A percentile compares a stretch with the other conserved stretches of the same genome.
phyloP scores from a whole-genome alignment of 2,113 vertebrate species.

The Mesocricetus auratus region DNA sequence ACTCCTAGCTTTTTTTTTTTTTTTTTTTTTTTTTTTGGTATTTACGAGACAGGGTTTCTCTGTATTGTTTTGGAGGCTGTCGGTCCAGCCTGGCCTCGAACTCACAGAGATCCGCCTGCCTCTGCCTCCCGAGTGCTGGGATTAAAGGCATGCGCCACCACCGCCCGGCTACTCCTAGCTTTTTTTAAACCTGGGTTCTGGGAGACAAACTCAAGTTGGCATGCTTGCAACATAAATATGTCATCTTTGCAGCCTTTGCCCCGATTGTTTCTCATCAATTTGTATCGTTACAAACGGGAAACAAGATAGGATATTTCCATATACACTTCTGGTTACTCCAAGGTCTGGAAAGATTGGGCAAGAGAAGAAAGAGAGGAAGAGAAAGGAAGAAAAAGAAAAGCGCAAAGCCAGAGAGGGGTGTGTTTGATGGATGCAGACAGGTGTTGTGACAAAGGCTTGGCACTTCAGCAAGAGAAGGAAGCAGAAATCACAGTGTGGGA shows the following conservation, averaged over 20 bases:
- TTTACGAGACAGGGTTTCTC: too few relatives aligned
- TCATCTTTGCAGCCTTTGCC: background rate
- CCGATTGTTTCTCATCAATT: background rate
- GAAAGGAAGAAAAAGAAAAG: background rate
- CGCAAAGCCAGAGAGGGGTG: background rate
- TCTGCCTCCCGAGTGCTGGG: too few relatives aligned
- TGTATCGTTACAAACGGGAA: background rate
- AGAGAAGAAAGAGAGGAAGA: background rate
- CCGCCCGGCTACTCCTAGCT: background rate
- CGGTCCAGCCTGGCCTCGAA: too few relatives aligned
- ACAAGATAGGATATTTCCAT: constrained; percentile 33
- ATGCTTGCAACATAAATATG: background rate
- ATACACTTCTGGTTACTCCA: constrained; percentile 4
- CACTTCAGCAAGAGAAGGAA: constrained; percentile 20
- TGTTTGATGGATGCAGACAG: constrained; percentile 65
- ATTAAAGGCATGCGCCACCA: too few relatives aligned
- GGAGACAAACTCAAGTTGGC: background rate
- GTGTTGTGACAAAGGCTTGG: constrained; percentile 68
- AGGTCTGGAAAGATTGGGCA: too few relatives aligned
- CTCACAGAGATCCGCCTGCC: too few relatives aligned
- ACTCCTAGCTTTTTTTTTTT: background rate
- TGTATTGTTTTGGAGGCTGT: too few relatives aligned
- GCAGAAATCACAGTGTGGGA: constrained; percentile 50
- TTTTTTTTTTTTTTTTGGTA: background rate
- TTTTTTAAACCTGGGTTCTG: background rate